Evolutionary conservation across 2,888 invertebrate genomes (phyloP), one percentile per base, ranked within the genome.

Genomic region (Nycteola revayana): DNA sequence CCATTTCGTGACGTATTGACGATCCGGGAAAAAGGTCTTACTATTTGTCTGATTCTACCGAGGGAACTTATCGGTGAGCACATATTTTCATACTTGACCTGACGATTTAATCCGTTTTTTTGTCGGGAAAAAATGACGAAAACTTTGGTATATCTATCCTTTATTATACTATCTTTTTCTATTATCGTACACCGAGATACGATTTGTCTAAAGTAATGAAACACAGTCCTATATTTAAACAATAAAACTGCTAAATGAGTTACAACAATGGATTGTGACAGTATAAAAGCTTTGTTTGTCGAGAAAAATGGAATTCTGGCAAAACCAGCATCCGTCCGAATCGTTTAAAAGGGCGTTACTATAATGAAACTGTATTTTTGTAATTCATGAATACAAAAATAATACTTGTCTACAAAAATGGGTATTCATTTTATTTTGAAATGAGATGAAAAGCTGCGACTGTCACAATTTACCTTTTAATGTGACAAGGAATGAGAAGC

Each of bases 201-300:
- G 5, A 14, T 14, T 44, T 34, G 14, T 45, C 41, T 49, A 52
- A 53, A 49, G 28, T 34, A 30, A 44, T 53, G 51, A 47, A 60
- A 61, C 43, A 55, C 47, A 49, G 14, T 54, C 61, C 56, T 60
- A 63, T 66, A 63, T 62, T 59, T 63, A 68, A 66, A 65, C 60
- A 68, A 67, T 68, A 64, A 60, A 72, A 73, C 68, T 70, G 55
- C 61, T 66, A 60, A 64, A 51, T 50, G 48, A 49, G 63, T 69
- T 58, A 44, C 68, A 63, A 56, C 69, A 74, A 78, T 75, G 62
- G 72, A 75, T 72, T 75, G 73, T 74, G 79, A 75, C 69, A 68
- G 58, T 58, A 60, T 75, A 77, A 81, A 79, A 81, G 76, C 76
- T 75, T 78, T 72, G 72, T 74, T 70, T 62, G 68, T 72, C 66